Conservation (phyloP, 2,113 vertebrate species). For the Nothoprocta pentlandii region DNA sequence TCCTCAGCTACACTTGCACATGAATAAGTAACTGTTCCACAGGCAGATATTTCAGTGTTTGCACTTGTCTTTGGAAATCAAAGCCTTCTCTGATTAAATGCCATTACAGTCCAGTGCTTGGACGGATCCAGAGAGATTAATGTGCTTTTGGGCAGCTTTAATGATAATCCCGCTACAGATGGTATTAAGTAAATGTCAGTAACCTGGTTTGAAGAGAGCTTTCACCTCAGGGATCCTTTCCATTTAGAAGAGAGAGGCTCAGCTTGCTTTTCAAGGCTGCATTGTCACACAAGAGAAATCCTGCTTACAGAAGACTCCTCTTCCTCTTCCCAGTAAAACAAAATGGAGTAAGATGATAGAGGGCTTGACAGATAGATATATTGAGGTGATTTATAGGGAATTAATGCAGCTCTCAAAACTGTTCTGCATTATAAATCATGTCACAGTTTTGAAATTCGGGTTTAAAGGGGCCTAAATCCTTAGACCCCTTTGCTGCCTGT, state of each 20-base stretch:
- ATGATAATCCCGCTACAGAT: constrained; percentile 68
- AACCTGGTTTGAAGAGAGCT: constrained; percentile 68
- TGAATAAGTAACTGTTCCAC: constrained; percentile 64
- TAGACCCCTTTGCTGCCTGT: not conserved
- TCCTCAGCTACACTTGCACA: constrained; percentile 28
- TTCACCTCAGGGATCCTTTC: constrained; percentile 70
- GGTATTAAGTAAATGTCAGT: constrained; percentile 73
- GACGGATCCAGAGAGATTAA: constrained; percentile 70
- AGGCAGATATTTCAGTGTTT: constrained; percentile 68
- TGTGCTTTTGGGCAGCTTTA: constrained; percentile 70
- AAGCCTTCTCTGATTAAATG: constrained; percentile 76
- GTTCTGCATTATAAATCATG: not conserved
- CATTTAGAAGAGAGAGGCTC: constrained; percentile 55
- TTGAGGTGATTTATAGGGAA: not conserved
- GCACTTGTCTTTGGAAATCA: constrained; percentile 77
- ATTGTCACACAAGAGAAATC: constrained; percentile 59
- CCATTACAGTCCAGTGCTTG: constrained; percentile 67
- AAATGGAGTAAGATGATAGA: constrained; percentile 24
- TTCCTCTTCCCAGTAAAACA: not conserved
- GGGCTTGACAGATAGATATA: not conserved
- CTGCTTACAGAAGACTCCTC: constrained; percentile 7
- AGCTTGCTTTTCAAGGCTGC: constrained; percentile 50
- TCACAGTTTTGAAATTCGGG: not conserved
- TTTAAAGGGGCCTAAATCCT: not conserved
- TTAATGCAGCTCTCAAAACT: constrained; percentile 9